A percentile compares a stretch with the other conserved stretches of the same genome.
These are phyloP conservation scores for Spicauda simplicius DNA, from an alignment of 2,888 invertebrate species.

Conservation along the genomic window DNA sequence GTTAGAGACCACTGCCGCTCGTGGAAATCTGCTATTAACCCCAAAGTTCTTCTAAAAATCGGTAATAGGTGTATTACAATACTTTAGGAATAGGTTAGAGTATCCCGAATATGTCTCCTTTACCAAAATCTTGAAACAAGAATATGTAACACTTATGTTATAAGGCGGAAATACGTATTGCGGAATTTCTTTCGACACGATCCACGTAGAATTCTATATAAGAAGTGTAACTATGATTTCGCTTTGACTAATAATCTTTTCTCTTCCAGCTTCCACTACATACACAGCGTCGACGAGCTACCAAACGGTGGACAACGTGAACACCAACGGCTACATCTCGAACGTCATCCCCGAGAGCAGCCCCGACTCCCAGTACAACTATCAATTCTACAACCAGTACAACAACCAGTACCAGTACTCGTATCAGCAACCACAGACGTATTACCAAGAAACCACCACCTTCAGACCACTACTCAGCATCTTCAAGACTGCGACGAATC, in stretches of 20 bases:
- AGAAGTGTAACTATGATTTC: neutral
- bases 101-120: too few relatives aligned
- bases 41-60: too few relatives aligned
- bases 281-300: conserved; percentile 73
- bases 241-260: conserved; percentile 37
- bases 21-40: too few relatives aligned
- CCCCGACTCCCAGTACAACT: conserved; percentile 71
- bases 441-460: conserved; percentile 68
- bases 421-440: conserved; percentile 66
- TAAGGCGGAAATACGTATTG: too few relatives aligned
- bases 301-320: conserved; percentile 65
- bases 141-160: too few relatives aligned
- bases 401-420: conserved; percentile 64
- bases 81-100: too few relatives aligned
- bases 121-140: too few relatives aligned
- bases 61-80: too few relatives aligned
- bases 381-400: conserved; percentile 73
- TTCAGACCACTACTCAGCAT: conserved; percentile 78
- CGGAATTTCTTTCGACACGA: neutral
- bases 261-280: conserved; percentile 70
- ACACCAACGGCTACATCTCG: conserved; percentile 77
- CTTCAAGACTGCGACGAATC: conserved; percentile 74
- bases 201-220: neutral
- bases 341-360: conserved; percentile 84
- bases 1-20: too few relatives aligned